Percentiles rank a stretch among this genome's conserved stretches.
These are phyloP conservation scores for Gephyroberyx darwinii DNA, from an alignment of 2,797 vertebrate species.

Conservation along the genomic window DNA sequence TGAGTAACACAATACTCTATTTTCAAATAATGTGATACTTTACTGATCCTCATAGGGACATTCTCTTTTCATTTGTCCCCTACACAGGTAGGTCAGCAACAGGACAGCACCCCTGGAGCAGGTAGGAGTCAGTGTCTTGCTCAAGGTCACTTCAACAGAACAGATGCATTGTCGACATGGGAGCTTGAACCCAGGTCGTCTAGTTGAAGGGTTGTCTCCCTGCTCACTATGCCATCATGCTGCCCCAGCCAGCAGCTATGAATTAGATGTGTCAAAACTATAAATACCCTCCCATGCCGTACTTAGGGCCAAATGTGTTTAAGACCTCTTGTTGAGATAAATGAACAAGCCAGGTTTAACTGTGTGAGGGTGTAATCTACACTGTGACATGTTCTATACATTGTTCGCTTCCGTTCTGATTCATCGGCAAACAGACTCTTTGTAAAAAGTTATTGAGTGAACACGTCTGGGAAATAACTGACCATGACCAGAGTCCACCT, in stretches of 20 bases:
- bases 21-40: neutral
- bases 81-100: neutral
- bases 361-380: neutral
- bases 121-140: neutral
- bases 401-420: neutral
- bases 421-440: neutral
- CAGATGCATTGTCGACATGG: neutral
- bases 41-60: no score
- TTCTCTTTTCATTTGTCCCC: no score
- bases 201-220: neutral
- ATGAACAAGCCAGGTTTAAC: no score
- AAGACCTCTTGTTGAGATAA: neutral
- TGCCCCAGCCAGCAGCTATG: neutral
- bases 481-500: slow-evolving; percentile 29
- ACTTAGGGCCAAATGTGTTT: neutral
- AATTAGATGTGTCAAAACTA: neutral
- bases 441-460: slow-evolving; percentile 30
- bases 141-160: neutral
- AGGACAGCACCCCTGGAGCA: neutral
- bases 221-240: neutral
- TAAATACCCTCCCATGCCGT: no score
- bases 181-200: neutral
- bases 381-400: neutral
- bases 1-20: neutral
- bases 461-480: slow-evolving; percentile 54